Conservation (phyloP, 2,888 invertebrate species). For the Cactoblastis cactorum region DNA sequence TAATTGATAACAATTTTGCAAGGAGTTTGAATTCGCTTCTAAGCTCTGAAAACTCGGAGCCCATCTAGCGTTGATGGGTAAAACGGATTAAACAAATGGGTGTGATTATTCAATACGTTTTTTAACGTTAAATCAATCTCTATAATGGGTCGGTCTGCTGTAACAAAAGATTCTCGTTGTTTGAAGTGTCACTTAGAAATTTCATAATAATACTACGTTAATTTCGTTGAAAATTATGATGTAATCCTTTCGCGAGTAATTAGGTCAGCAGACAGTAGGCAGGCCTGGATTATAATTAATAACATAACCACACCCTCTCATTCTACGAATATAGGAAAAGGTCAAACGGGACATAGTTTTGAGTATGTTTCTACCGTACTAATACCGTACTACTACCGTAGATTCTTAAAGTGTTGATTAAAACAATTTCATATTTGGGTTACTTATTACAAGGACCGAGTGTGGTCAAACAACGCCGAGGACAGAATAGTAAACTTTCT, state of each 20-base stretch:
- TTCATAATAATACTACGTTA: not conserved
- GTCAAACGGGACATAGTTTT: not conserved
- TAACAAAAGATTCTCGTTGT: not conserved
- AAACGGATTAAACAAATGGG: not conserved
- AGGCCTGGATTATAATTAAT: constrained; percentile 15
- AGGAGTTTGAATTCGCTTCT: not conserved
- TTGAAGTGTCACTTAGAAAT: not conserved
- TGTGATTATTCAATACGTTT: not conserved
- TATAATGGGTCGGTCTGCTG: not conserved
- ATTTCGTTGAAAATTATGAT: constrained; percentile 14
- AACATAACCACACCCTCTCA: constrained; percentile 20
- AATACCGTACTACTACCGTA: too few species aligned
- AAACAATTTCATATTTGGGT: too few species aligned
- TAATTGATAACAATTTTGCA: too few species aligned
- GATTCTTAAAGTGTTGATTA: too few species aligned
- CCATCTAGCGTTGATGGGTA: not conserved
- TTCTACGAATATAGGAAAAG: constrained; percentile 16
- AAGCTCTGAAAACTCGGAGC: too few species aligned
- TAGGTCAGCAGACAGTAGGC: constrained; percentile 24
- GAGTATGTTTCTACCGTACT: too few species aligned
- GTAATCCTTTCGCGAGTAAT: constrained; percentile 21
- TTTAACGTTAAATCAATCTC: not conserved
- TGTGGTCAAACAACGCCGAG: too few species aligned
- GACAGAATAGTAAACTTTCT: too few species aligned
- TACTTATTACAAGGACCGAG: too few species aligned